Percentiles rank a stretch among this genome's conserved stretches.
phyloP scores from a whole-genome alignment of 2,888 invertebrate species.

The Adineta ricciae region DNA sequence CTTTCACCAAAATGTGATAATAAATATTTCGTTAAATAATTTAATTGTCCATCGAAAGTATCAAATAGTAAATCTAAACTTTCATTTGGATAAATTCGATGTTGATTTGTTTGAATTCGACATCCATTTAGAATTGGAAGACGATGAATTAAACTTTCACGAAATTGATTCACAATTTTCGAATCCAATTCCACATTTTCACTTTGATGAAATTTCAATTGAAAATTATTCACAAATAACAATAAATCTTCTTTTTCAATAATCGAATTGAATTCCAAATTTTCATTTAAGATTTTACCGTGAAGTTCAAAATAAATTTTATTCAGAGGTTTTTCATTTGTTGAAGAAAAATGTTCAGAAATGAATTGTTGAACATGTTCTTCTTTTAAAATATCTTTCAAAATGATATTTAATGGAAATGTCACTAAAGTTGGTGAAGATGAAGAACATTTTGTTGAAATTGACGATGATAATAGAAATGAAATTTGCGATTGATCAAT shows the following conservation, averaged over 20 bases:
- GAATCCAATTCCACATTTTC: not conserved
- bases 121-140: not conserved
- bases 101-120: not conserved
- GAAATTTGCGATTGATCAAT: not conserved
- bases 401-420: not conserved
- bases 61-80: slow-evolving; percentile 4
- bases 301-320: not conserved
- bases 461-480: not conserved
- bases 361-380: not conserved
- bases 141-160: not conserved
- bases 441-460: not conserved
- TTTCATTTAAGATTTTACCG: not conserved
- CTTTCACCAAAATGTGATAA: not conserved
- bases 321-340: not conserved
- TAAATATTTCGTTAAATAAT: not conserved
- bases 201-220: not conserved
- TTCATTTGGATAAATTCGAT: not conserved
- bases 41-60: not conserved
- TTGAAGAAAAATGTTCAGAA: not conserved
- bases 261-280: not conserved
- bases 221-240: not conserved
- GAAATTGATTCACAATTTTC: not conserved
- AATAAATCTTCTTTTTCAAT: not conserved
- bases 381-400: not conserved
- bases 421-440: not conserved